Evolutionary conservation across 2,888 invertebrate species (phyloP), one percentile per base, ranked within the genome.

Genomic region (Podabrus alpinus): DNA sequence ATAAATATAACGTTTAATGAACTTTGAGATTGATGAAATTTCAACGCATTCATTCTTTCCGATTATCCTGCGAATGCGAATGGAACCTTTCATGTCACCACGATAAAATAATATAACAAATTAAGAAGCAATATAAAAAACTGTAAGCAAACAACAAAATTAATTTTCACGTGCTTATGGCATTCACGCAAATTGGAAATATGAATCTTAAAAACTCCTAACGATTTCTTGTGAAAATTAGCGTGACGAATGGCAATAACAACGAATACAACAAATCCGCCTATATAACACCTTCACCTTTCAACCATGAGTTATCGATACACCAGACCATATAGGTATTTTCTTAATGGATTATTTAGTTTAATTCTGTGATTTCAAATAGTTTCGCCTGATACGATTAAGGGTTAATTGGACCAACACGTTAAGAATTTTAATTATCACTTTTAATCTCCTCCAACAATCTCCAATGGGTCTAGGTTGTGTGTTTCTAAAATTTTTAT

Each of bases 221-320:
- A 71, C 72, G 75, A 75, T 69, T 62, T 59, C 71, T 61, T 68
- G 71, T 64, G 71, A 77, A 77, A 75, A 77, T 75, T 77, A 77
- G 75, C 77, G 77, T 77, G 77, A 77, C 77, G 77, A 77, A 73
- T 73, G 59, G 73, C 71, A 45, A 67, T 75, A 70, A 77, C 72
- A n/a, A 45, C 45, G 45, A 45, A 45, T 45, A 45, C 45, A 45
- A n/a, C 45, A 45, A 45, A 45, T 45, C 45, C 45, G 45, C 45
- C 45, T 45, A 45, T 45, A 45, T 45, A 45, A 45, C 45, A 45
- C 45, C 45, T 45, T 45, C 45, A 45, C 45, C 45, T 45, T 45
- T 45, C 45, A 45, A 45, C n/a, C 45, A n/a, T 45, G 45, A 45
- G n/a, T 45, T 45, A 45, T 45, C n/a, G 45, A 45, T 45, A 45